phyloP scores from a whole-genome alignment of 1,140 invertebrate species.

The Aphis gossypii region DNA sequence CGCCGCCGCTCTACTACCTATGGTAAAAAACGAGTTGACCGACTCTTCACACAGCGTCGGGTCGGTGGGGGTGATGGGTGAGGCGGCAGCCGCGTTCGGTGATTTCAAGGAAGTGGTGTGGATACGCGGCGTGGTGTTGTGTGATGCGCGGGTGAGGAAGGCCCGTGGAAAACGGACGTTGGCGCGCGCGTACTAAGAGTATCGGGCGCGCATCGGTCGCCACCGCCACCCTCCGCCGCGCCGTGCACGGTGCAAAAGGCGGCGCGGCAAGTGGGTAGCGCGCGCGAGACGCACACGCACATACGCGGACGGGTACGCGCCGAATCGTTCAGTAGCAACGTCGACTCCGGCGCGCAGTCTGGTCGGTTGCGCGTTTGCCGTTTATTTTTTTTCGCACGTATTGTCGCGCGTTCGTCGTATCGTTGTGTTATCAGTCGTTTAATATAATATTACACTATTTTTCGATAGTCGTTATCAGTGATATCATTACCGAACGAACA shows the following conservation, averaged over 20 bases:
- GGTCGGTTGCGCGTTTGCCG: neutral
- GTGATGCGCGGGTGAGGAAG: neutral
- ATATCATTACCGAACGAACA: no score
- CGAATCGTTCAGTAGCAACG: slow-evolving; percentile 29
- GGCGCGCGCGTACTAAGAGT: neutral
- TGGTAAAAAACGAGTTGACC: neutral
- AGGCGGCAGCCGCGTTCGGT: neutral
- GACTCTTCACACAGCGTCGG: neutral
- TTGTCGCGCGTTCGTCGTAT: neutral
- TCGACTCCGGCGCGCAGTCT: slow-evolving; percentile 7
- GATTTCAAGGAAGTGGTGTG: neutral
- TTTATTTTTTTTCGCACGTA: neutral
- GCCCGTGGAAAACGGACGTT: neutral
- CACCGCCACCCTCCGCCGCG: neutral
- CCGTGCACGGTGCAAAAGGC: neutral
- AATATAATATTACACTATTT: neutral
- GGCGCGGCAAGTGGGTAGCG: neutral
- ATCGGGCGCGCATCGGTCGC: slow-evolving; percentile 4
- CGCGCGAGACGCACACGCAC: neutral
- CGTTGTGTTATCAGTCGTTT: neutral
- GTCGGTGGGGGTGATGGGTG: neutral
- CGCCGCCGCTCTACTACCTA: neutral
- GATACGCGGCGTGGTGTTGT: neutral
- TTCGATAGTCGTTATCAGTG: no score
- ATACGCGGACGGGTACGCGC: neutral